These are phyloP conservation scores for Euthynnus affinis DNA, from an alignment of 2,797 vertebrate species.

Conservation along the genomic window DNA sequence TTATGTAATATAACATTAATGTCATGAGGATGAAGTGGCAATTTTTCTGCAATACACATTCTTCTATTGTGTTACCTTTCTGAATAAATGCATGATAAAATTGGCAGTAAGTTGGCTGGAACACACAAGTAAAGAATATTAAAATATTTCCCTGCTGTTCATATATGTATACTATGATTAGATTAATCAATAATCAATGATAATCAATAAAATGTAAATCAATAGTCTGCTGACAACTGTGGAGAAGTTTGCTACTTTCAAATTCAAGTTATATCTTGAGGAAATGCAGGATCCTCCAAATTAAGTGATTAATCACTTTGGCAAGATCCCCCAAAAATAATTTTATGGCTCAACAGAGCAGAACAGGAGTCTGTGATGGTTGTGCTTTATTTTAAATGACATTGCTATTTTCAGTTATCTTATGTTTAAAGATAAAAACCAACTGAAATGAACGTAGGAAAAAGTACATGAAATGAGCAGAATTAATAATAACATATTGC, in stretches of 20 bases:
- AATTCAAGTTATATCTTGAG: slow-evolving; percentile 6
- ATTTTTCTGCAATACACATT: neutral
- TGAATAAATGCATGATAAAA: slow-evolving; percentile 26
- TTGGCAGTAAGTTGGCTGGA: neutral
- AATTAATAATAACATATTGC: neutral
- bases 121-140: neutral
- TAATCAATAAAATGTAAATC: slow-evolving; percentile 28
- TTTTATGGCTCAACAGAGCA: slow-evolving; percentile 59
- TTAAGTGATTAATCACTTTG: slow-evolving; percentile 52
- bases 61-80: neutral
- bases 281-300: slow-evolving; percentile 16
- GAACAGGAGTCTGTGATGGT: slow-evolving; percentile 14
- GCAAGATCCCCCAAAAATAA: slow-evolving; percentile 43
- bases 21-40: slow-evolving; percentile 5
- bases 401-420: neutral
- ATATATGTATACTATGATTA: no score
- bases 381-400: slow-evolving; percentile 36
- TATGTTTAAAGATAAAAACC: slow-evolving; percentile 1
- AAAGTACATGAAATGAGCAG: neutral
- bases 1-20: slow-evolving; percentile 33
- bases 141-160: neutral
- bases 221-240: slow-evolving; percentile 13
- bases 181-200: slow-evolving; percentile 37
- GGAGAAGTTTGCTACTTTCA: neutral
- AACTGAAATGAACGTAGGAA: neutral